These are phyloP conservation scores for Corythornis vintsioides DNA, from an alignment of 2,113 vertebrate genomes.

Conservation along the genomic window DNA sequence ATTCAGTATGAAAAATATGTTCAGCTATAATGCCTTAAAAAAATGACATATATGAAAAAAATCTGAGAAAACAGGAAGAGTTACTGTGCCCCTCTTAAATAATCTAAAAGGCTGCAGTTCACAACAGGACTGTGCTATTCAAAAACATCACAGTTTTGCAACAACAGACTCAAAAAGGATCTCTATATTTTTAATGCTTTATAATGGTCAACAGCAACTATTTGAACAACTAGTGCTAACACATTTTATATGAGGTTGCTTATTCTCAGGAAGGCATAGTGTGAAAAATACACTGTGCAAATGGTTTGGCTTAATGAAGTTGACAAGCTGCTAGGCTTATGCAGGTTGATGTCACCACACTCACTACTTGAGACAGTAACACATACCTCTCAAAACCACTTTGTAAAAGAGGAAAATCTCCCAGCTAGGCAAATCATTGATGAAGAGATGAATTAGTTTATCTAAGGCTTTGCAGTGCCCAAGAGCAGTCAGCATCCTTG, in stretches of 20 bases:
- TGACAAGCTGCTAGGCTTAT: neutral
- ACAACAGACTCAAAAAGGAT: neutral
- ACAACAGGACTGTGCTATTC: neutral
- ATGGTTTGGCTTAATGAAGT: neutral
- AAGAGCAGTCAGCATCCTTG: neutral
- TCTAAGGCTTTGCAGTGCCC: neutral
- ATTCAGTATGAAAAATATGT: neutral
- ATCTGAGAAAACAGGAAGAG: neutral
- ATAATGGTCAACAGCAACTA: neutral
- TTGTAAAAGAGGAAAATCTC: neutral
- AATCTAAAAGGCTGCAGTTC: neutral
- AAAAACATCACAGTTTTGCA: neutral
- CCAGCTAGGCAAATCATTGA: neutral
- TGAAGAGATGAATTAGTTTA: neutral
- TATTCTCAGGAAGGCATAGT: neutral
- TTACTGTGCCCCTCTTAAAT: neutral
- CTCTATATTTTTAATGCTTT: neutral
- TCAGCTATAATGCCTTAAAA: neutral
- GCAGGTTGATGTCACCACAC: neutral
- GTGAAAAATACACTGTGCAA: neutral
- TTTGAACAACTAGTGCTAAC: neutral
- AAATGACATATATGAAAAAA: neutral
- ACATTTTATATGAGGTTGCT: neutral
- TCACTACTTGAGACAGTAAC: neutral
- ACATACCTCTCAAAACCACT: neutral